Conservation (phyloP, 2,113 vertebrate genomes). For the Tetrax tetrax region DNA sequence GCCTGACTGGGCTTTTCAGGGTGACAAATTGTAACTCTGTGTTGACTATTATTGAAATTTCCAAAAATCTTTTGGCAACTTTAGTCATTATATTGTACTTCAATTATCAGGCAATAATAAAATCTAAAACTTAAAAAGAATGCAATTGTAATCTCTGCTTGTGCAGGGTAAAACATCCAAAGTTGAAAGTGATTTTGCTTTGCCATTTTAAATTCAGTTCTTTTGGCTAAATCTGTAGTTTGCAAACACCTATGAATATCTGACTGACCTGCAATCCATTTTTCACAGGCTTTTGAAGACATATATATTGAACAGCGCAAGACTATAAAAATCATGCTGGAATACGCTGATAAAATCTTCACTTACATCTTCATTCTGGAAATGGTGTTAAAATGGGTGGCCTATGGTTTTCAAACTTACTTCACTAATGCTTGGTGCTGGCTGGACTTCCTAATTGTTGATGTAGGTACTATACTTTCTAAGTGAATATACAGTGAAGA, state of each 20-base stretch:
- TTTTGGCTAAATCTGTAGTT: background rate
- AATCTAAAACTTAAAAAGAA: background rate
- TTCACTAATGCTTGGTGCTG: constrained; percentile 99
- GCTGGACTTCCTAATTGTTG: constrained; percentile 98
- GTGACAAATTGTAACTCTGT: background rate
- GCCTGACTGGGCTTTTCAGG: background rate
- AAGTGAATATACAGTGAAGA: background rate
- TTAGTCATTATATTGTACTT: background rate
- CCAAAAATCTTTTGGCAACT: background rate
- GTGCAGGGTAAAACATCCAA: background rate
- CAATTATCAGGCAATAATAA: background rate
- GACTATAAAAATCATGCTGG: constrained; percentile 86
- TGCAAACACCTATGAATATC: background rate
- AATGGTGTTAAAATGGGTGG: constrained; percentile 98
- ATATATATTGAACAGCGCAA: constrained; percentile 87
- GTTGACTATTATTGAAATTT: background rate
- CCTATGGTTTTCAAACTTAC: constrained; percentile 95
- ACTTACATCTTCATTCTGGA: constrained; percentile 97
- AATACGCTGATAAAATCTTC: constrained; percentile 96
- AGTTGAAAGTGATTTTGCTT: background rate
- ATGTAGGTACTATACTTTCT: constrained; percentile 82
- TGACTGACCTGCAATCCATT: background rate
- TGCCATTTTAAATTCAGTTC: background rate
- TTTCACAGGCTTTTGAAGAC: constrained; percentile 93
- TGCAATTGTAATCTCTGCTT: background rate